Conservation (phyloP, 1,140 invertebrate species). For the Rhagoletis pomonella region DNA sequence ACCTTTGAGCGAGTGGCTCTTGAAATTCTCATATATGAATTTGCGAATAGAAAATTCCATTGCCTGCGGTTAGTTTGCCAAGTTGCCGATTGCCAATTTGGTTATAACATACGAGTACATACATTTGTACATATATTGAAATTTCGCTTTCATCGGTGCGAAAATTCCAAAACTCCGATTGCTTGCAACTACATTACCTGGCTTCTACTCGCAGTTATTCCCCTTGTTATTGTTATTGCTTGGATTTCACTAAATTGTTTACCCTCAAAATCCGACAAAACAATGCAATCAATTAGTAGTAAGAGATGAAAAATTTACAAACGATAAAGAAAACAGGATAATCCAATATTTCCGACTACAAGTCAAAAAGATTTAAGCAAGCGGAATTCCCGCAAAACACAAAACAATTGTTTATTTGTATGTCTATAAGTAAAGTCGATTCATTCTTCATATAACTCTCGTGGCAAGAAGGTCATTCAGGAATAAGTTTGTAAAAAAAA, state of each 20-base stretch:
- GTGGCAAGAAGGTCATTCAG: not conserved
- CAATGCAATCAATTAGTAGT: slow-evolving; percentile 53
- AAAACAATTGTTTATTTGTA: not conserved
- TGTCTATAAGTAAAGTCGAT: not conserved
- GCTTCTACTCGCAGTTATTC: not conserved
- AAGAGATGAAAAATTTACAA: slow-evolving; percentile 61
- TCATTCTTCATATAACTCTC: slow-evolving; percentile 20
- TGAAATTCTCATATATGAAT: too few relatives aligned
- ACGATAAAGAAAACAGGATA: slow-evolving; percentile 73
- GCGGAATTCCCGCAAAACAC: slow-evolving; percentile 67
- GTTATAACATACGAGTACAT: not conserved
- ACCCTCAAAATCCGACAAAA: slow-evolving; percentile 50
- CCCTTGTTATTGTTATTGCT: slow-evolving; percentile 32
- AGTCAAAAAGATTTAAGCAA: slow-evolving; percentile 72
- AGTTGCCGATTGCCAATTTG: slow-evolving; percentile 18
- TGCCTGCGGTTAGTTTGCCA: slow-evolving; percentile 1
- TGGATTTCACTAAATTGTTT: slow-evolving; percentile 44
- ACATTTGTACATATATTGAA: not conserved
- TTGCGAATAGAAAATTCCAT: too few relatives aligned
- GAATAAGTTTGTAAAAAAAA: not conserved
- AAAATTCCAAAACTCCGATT: not conserved
- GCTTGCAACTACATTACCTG: not conserved
- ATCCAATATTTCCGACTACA: slow-evolving; percentile 70
- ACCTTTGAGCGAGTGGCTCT: too few relatives aligned
- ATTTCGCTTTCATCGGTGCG: not conserved